Percentiles rank a stretch among this genome's conserved stretches.
These are phyloP conservation scores for Saccopteryx bilineata DNA, from an alignment of 2,113 vertebrate genomes.

Conservation along the genomic window DNA sequence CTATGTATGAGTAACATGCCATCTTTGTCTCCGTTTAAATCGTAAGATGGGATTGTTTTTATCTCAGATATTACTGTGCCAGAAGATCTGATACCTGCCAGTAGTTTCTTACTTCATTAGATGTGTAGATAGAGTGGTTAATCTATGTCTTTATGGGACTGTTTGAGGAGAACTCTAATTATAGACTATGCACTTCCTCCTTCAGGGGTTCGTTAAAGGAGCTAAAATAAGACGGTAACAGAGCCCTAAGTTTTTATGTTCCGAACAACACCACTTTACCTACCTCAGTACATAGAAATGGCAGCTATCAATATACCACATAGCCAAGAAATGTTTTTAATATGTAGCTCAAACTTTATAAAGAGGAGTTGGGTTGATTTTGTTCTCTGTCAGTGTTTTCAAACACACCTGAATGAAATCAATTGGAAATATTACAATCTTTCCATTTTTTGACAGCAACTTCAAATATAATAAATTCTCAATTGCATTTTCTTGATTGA, in stretches of 20 bases:
- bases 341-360: neutral
- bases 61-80: neutral
- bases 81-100: neutral
- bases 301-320: neutral
- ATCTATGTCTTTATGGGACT: neutral
- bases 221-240: neutral
- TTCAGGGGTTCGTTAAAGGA: neutral
- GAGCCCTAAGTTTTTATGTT: neutral
- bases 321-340: neutral
- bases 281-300: neutral
- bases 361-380: neutral
- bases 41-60: neutral
- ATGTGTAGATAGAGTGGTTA: neutral
- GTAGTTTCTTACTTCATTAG: neutral
- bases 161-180: neutral
- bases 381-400: neutral
- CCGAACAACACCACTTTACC: neutral
- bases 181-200: neutral
- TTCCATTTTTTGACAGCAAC: constrained; percentile 42
- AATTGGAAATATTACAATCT: constrained; percentile 6
- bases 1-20: rapidly evolving
- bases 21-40: neutral
- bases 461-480: constrained; percentile 63
- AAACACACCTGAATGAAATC: constrained; percentile 10
- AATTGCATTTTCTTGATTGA: constrained; percentile 40